Evolutionary conservation across 2,888 invertebrate genomes (phyloP).

Genomic region (Troides oblongomaculatus): DNA sequence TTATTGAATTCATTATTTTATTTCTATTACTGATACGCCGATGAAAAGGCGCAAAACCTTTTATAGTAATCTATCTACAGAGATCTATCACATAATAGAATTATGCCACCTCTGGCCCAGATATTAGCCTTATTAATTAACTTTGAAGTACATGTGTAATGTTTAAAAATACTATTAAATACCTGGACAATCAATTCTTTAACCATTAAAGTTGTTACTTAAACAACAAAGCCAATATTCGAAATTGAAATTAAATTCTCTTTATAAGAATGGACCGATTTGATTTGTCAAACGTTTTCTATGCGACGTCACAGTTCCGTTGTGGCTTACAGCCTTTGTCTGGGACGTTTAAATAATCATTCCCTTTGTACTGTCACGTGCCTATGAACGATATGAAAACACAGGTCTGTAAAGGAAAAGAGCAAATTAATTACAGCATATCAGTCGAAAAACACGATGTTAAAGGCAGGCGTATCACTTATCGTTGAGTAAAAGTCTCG

Average conservation of each 20-base stretch:
- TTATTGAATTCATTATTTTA: no score
- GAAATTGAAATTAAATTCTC: background rate
- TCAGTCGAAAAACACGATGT: background rate
- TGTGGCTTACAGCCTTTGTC: constrained; percentile 1
- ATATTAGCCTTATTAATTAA: no score
- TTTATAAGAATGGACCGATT: background rate
- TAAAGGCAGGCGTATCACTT: no score
- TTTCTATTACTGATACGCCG: no score
- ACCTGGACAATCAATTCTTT: background rate
- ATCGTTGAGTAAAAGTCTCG: no score
- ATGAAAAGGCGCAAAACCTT: no score
- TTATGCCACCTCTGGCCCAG: no score
- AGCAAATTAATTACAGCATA: constrained; percentile 4
- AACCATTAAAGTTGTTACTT: background rate
- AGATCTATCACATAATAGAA: no score
- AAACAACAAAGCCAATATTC: background rate
- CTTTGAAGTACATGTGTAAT: background rate
- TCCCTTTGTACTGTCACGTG: constrained; percentile 1
- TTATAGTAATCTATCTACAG: no score
- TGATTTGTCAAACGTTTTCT: background rate
- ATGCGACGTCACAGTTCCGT: background rate
- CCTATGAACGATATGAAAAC: background rate
- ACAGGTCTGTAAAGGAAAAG: background rate
- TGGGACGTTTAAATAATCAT: background rate
- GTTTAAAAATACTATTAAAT: background rate